Conservation (phyloP, 2,797 vertebrate species). For the Acanthurus leucopareius region DNA sequence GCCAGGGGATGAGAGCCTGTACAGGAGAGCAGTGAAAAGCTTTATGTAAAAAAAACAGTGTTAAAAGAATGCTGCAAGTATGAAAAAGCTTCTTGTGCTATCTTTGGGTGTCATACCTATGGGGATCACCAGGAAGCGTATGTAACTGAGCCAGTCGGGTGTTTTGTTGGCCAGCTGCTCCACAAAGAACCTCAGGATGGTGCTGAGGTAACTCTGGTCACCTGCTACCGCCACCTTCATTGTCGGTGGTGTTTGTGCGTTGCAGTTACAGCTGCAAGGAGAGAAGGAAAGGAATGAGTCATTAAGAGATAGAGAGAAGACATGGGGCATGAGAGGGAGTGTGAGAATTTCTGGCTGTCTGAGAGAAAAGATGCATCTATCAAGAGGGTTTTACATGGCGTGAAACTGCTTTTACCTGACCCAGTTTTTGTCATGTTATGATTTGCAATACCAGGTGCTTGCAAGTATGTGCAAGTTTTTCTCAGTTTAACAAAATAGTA, state of each 20-base stretch:
- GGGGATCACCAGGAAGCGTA: conserved; percentile 89
- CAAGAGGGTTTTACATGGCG: conserved; percentile 3
- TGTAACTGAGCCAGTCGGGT: conserved; percentile 90
- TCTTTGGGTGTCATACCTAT: conserved; percentile 78
- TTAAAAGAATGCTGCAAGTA: background rate
- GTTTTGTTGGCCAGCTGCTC: conserved; percentile 91
- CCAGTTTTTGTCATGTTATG: conserved; percentile 21
- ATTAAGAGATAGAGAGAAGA: conserved; percentile 1
- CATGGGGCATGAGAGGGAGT: conserved; percentile 31
- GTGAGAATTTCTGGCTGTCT: conserved; percentile 17
- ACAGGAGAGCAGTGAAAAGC: background rate
- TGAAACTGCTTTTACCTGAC: conserved; percentile 27
- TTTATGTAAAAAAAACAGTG: background rate
- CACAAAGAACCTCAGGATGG: conserved; percentile 88
- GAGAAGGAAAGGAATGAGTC: background rate
- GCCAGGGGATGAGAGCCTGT: conserved; percentile 88
- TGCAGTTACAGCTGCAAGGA: conserved; percentile 87
- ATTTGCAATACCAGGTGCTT: conserved; percentile 15
- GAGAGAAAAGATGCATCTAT: conserved; percentile 24
- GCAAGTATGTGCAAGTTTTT: conserved; percentile 38
- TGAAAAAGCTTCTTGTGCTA: background rate
- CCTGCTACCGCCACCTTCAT: conserved; percentile 89
- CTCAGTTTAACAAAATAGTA: background rate
- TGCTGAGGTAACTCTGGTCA: conserved; percentile 90
- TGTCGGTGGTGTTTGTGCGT: conserved; percentile 88